Evolutionary conservation across 2,113 vertebrate genomes (phyloP).

Genomic region (Gallinago paraguaiae): DNA sequence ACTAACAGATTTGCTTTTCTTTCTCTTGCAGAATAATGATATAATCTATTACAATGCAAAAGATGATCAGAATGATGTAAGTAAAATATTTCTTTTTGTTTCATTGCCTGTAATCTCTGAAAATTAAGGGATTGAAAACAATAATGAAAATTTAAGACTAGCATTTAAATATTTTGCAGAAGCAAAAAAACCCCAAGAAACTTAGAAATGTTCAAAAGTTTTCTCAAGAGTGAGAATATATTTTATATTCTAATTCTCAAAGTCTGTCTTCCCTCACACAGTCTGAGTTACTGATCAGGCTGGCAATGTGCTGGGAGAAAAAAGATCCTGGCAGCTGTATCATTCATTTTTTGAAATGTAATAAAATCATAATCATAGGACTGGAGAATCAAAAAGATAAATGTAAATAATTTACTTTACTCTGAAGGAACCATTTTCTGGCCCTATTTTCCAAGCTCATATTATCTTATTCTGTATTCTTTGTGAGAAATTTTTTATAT

Average conservation of each 20-base stretch:
- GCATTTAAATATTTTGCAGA: neutral
- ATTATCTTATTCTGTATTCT: neutral
- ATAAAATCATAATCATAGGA: neutral
- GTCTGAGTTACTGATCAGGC: neutral
- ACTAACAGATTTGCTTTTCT: slow-evolving; percentile 16
- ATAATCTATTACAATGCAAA: slow-evolving; percentile 97
- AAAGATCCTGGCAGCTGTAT: neutral
- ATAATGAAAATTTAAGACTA: neutral
- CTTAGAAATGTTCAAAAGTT: neutral
- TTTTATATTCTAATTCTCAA: neutral
- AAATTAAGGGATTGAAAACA: neutral
- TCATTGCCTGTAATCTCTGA: neutral
- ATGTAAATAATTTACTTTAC: neutral
- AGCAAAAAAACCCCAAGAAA: neutral
- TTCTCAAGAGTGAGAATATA: neutral
- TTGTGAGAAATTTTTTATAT: neutral
- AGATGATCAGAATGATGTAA: slow-evolving; percentile 89
- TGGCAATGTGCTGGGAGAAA: neutral
- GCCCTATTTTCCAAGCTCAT: neutral
- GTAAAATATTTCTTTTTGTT: slow-evolving; percentile 55
- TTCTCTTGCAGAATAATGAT: slow-evolving; percentile 83
- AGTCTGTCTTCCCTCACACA: neutral
- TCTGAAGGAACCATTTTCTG: neutral
- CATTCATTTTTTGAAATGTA: neutral
- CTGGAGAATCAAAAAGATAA: neutral